Base-by-base conservation (phyloP, 2,797 vertebrate genomes). In the Adelosebastes latens region DNA sequence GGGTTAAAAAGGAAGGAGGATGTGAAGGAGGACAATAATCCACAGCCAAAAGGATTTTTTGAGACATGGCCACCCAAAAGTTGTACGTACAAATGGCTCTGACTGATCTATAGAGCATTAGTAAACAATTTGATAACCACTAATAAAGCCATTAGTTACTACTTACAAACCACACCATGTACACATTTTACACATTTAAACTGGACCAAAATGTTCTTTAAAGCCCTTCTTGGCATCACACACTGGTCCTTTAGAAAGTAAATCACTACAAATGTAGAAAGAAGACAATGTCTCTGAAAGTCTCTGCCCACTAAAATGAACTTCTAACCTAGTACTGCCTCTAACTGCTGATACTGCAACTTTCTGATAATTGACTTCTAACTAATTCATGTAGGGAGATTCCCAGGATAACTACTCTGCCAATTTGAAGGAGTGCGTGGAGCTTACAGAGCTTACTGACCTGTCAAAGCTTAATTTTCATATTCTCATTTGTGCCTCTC, bases 381-480 rank as follows among this genome's bases (percentile, higher is more conserved):
- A 66, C 52, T 46, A 31, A 59, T 75, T 75, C 22, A 59, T 63
- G 39, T 16, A 25, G 60, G 25, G 12, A 1, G n/a, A 58, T 55
- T 81, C 29, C 52, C 64, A 58, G 24, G 11, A 31, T 25, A 72
- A 77, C 8, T 12, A 6, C 5, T 74, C n/a, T 56, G 10, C 46
- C 68, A 53, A 71, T 32, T 36, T 81, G 52, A 49, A 31, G 55
- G 34, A 12, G 18, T 32, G 55, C 46, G 24, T 65, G 66, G 18
- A 20, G 29, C 62, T 81, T 42, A 42, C 53, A 56, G 66, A 64
- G 64, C 24, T 64, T 20, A 58, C 22, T 27, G 81, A 77, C 29
- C 59, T 89, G 78, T 78, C 80, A 82, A 71, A 73, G 59, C 2
- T 42, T 75, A 12, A 83, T 88, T 81, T 73, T 80, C 70, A 81